These are phyloP conservation scores for Aphidoletes aphidimyza DNA, from an alignment of 2,888 invertebrate species.

Conservation along the genomic window DNA sequence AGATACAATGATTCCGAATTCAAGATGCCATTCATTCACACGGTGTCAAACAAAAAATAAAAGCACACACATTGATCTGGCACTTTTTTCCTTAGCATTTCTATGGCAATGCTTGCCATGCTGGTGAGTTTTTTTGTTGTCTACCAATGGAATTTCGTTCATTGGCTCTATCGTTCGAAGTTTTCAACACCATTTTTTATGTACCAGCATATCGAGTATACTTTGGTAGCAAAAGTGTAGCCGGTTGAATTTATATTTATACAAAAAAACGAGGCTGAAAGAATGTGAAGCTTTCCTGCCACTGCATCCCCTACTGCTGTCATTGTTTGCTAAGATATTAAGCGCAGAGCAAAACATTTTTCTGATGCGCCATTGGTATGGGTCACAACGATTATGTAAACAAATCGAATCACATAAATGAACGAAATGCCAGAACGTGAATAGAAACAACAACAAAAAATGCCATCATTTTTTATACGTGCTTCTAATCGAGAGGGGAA, in stretches of 20 bases:
- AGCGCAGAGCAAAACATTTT: not conserved
- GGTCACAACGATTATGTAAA: constrained; percentile 37
- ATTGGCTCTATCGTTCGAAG: not conserved
- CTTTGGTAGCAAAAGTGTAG: not conserved
- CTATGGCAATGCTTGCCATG: not conserved
- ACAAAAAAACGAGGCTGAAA: not conserved
- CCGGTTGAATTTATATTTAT: not conserved
- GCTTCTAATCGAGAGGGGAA: not conserved
- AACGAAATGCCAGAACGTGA: constrained; percentile 4
- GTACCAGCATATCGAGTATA: not conserved
- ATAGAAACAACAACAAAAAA: not conserved
- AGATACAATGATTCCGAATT: constrained; percentile 2
- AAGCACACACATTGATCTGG: too few species aligned
- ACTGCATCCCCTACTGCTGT: not conserved
- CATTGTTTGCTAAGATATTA: constrained; percentile 31
- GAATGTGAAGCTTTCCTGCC: not conserved
- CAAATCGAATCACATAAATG: constrained; percentile 49
- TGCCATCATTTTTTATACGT: not conserved
- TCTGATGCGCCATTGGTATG: not conserved
- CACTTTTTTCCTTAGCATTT: too few species aligned
- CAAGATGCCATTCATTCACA: not conserved
- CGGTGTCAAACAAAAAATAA: not conserved
- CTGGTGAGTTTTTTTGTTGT: not conserved
- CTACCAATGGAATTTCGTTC: not conserved
- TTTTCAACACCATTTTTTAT: not conserved